Evolutionary conservation across 1,140 invertebrate species (phyloP).

Genomic region (Mesaphorura yosii): DNA sequence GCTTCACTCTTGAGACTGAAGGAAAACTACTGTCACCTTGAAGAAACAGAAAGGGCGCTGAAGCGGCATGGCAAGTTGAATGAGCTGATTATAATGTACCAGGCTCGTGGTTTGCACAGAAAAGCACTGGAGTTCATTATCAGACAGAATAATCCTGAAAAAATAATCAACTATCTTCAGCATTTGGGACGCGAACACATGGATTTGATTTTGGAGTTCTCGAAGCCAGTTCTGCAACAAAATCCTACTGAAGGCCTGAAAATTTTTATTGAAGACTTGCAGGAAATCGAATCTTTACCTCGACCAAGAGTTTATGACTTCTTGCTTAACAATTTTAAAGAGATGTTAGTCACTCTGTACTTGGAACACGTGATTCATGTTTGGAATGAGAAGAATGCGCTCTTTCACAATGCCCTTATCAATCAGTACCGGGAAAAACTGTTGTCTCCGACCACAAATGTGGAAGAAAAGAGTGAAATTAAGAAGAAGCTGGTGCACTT

Average conservation of each 20-base stretch:
- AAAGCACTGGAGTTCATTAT: conserved; percentile 81
- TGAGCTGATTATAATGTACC: conserved; percentile 91
- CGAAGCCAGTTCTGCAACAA: conserved; percentile 78
- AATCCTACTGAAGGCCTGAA: conserved; percentile 80
- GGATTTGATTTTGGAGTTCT: conserved; percentile 84
- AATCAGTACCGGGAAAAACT: conserved; percentile 67
- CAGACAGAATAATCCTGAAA: conserved; percentile 63
- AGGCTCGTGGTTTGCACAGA: conserved; percentile 80
- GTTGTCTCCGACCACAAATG: conserved; percentile 34
- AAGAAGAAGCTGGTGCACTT: conserved; percentile 70
- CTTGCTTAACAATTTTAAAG: conserved; percentile 63
- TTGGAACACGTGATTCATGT: conserved; percentile 82
- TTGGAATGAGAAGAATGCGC: conserved; percentile 72
- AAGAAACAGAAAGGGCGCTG: conserved; percentile 83
- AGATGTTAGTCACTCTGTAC: conserved; percentile 71
- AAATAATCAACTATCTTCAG: conserved; percentile 84
- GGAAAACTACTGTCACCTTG: conserved; percentile 83
- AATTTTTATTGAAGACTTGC: conserved; percentile 86
- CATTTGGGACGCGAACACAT: conserved; percentile 73
- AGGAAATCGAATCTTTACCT: conserved; percentile 77
- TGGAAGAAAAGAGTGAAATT: conserved; percentile 49
- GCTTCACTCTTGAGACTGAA: conserved; percentile 73
- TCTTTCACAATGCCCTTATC: conserved; percentile 83
- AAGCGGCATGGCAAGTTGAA: conserved; percentile 74
- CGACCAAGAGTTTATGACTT: conserved; percentile 79